phyloP scores from a whole-genome alignment of 37 sponge, comb jelly and placozoan species.

The Amphimedon queenslandica region DNA sequence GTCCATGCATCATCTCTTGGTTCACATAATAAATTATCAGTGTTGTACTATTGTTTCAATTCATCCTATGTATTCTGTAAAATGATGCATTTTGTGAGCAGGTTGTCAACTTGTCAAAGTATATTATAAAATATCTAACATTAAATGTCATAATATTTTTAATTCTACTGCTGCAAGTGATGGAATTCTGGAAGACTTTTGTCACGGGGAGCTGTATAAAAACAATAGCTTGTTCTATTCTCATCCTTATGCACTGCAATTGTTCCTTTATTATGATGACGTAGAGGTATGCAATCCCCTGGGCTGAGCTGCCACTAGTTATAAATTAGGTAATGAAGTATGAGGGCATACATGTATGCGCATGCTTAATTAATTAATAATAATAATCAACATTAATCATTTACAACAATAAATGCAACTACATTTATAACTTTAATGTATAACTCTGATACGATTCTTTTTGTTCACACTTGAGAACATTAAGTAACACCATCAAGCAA shows the following conservation, averaged over 20 bases:
- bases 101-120: too few relatives aligned
- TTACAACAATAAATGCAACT: too few relatives aligned
- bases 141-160: too few relatives aligned
- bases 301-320: constrained; percentile 5
- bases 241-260: constrained; percentile 28
- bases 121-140: too few relatives aligned
- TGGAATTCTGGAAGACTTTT: constrained; percentile 5
- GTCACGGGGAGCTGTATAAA: constrained; percentile 22
- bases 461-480: not conserved
- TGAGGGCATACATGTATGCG: too few relatives aligned
- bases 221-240: constrained; percentile 6
- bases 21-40: too few relatives aligned
- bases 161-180: too few relatives aligned
- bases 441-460: not conserved
- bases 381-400: too few relatives aligned
- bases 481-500: not conserved
- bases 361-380: too few relatives aligned
- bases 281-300: too few relatives aligned
- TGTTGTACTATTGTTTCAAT: constrained; percentile 5
- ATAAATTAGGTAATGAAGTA: constrained; percentile 23
- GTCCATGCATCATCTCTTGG: too few relatives aligned
- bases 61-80: not conserved
- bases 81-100: not conserved
- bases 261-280: constrained; percentile 39
- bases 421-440: too few relatives aligned